Base-by-base conservation (phyloP, 2,113 vertebrate species). In the Dicentrarchus labrax region DNA sequence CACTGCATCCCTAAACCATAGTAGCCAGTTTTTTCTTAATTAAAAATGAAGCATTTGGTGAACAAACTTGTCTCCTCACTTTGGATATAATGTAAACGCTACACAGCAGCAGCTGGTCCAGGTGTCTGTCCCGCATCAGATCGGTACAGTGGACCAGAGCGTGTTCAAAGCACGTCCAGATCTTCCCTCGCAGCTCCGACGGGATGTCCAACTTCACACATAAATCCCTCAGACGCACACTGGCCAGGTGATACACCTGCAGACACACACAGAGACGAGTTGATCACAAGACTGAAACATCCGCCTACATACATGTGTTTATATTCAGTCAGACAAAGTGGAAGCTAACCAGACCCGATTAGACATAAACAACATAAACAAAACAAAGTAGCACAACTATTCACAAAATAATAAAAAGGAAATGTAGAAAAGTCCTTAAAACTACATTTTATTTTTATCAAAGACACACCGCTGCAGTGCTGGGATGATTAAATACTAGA, bases 101-200 rank as follows among this genome's bases (percentile, higher is more conserved):
- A 90, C 98, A 99, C 12, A 99, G 96, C 10, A 99, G 96, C 36
- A 99, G 96, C 91, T 99, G 98, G 94, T 99, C 98, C 72, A 99
- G 92, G 91, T 99, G 98, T 16, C 98, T 85, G 76, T 97, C 97
- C 91, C 92, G 96, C 98, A 99, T 98, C 57, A 99, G 93, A 54
- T 97, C 96, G 5, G 96, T 94, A 81, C 96, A 96, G 75, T 99
- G 96, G 66, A 99, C 96, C 88, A 99, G 73, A 0, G 96, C 95
- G 88, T 97, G 97, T 60, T 99, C 98, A 53, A 99, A 99, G 78
- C 97, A 97, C 0, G 98, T 99, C 98, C 98, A 99, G 77, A 99
- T 98, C 78, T 98, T 99, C 74, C 96, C 96, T n/a, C 98, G 94
- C 70, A 98, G 88, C 51, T 99, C 98, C 2, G 96, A 94, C 8